Conservation (phyloP, 1,140 invertebrate genomes). For the Pseudomyrmex flavicornis region DNA sequence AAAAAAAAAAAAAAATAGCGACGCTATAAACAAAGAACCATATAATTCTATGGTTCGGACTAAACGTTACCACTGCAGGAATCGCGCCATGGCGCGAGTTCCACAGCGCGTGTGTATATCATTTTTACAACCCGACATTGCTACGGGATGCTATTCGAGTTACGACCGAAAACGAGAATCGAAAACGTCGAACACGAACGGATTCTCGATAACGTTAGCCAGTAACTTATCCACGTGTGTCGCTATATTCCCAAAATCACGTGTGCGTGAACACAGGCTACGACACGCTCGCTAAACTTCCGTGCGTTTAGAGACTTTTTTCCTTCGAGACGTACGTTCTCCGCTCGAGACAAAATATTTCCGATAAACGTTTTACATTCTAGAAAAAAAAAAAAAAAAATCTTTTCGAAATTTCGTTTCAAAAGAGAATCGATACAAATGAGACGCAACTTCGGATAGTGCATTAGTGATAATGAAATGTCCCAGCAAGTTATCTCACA, state of each 20-base stretch:
- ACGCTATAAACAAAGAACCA: conserved; percentile 12
- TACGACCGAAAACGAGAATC: conserved; percentile 67
- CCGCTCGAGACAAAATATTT: background rate
- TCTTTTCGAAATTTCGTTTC: too few species aligned
- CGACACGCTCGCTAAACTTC: conserved; percentile 54
- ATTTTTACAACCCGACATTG: conserved; percentile 62
- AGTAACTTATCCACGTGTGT: conserved; percentile 51
- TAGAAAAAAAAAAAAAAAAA: too few species aligned
- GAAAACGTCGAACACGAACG: conserved; percentile 53
- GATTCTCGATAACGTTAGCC: conserved; percentile 61
- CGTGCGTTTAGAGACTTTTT: conserved; percentile 57
- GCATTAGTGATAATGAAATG: too few species aligned
- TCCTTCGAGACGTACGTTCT: background rate
- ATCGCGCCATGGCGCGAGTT: conserved; percentile 29
- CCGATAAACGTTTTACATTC: background rate
- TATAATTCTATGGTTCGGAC: conserved; percentile 10
- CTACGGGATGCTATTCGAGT: conserved; percentile 54
- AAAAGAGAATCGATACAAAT: too few species aligned
- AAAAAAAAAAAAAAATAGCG: conserved; percentile 29
- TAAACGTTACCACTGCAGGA: background rate
- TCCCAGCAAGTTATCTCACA: too few species aligned
- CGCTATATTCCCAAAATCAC: conserved; percentile 34
- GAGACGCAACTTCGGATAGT: too few species aligned
- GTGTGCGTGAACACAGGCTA: conserved; percentile 39
- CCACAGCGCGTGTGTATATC: conserved; percentile 42